These are phyloP conservation scores for Bombus waltoni DNA, from an alignment of 1,140 invertebrate species.

Conservation along the genomic window DNA sequence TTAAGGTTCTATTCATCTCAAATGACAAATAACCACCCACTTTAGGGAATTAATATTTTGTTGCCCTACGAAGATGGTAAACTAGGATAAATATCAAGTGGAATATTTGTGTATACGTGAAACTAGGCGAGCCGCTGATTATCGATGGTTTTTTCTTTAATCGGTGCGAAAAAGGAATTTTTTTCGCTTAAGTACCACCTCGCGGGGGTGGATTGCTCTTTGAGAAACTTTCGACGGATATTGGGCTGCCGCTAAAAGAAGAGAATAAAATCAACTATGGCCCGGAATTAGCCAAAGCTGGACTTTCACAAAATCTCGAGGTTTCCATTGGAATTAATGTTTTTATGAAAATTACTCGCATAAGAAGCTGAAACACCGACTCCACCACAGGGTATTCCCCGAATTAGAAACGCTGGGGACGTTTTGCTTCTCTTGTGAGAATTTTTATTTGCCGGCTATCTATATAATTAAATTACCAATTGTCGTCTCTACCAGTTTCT, in stretches of 20 bases:
- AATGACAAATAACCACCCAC: background rate
- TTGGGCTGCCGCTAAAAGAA: background rate
- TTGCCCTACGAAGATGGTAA: background rate
- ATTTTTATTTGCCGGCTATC: background rate
- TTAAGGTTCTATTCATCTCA: too few species aligned
- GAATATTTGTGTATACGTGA: background rate
- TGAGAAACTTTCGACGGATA: background rate
- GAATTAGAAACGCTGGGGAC: background rate
- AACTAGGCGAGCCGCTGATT: conserved; percentile 6
- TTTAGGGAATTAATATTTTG: background rate
- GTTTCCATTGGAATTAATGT: background rate
- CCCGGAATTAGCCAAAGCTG: background rate
- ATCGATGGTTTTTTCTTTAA: background rate
- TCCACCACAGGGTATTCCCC: background rate
- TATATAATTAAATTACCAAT: conserved; percentile 19
- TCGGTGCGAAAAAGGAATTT: background rate
- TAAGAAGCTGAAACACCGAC: background rate
- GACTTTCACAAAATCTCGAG: background rate
- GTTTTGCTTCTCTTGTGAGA: background rate
- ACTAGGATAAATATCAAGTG: background rate
- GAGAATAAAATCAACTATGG: background rate
- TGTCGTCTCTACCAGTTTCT: background rate
- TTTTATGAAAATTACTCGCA: conserved; percentile 16
- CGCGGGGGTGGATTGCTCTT: background rate
- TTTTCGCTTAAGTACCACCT: background rate